Evolutionary conservation across 2,888 invertebrate genomes (phyloP).

Genomic region (Nemotelus nigrinus): DNA sequence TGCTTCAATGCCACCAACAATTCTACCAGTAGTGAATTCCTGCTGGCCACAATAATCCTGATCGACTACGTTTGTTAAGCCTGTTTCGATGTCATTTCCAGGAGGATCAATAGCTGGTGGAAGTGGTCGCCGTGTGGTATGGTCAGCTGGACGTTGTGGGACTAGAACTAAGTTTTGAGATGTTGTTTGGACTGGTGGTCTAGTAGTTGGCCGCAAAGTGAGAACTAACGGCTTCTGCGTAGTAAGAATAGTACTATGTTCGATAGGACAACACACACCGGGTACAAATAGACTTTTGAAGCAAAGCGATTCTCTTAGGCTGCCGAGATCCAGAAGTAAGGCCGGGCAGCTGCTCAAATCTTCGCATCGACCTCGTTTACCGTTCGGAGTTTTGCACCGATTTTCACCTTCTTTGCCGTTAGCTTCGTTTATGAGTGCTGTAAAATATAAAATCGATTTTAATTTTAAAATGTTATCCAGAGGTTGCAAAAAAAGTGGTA

Average conservation of each 20-base stretch:
- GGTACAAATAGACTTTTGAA: constrained; percentile 92
- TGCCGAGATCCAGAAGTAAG: constrained; percentile 80
- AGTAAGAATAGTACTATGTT: constrained; percentile 62
- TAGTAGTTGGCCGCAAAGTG: constrained; percentile 58
- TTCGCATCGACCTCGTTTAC: constrained; percentile 82
- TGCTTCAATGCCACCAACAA: constrained; percentile 90
- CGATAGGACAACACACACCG: constrained; percentile 87
- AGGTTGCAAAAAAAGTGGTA: too few species aligned
- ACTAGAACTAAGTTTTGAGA: constrained; percentile 57
- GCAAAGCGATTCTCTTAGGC: constrained; percentile 85
- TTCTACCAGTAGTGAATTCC: constrained; percentile 84
- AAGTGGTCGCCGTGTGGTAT: constrained; percentile 65
- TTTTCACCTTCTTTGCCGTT: constrained; percentile 69
- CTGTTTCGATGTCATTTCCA: constrained; percentile 56
- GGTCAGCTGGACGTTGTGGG: constrained; percentile 62
- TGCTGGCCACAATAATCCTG: constrained; percentile 80
- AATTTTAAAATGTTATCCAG: not conserved
- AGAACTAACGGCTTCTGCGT: constrained; percentile 60
- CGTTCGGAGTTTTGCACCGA: constrained; percentile 83
- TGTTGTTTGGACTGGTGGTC: constrained; percentile 58
- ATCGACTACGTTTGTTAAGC: constrained; percentile 59
- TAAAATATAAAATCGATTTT: not conserved
- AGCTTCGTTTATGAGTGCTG: constrained; percentile 53
- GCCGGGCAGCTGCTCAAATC: constrained; percentile 91
- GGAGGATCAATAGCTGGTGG: constrained; percentile 63